Evolutionary conservation across 2,888 invertebrate species (phyloP), one percentile per base, ranked within the genome.

Genomic region (Cactoblastis cactorum): DNA sequence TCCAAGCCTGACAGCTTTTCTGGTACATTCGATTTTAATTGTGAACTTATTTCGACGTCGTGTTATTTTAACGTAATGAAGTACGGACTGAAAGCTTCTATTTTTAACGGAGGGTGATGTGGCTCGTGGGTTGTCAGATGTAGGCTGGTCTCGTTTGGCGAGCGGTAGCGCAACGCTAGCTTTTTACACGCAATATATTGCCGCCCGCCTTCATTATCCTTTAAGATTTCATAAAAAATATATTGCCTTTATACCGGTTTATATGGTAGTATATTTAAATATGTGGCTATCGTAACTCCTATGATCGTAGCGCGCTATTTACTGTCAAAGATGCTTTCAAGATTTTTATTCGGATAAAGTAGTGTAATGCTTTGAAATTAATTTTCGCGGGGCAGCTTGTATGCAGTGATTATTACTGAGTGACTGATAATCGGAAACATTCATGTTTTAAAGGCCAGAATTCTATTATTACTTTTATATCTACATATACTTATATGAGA

Each of bases 11-110:
- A 46, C 58, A 56, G 53, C 49, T 59, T 56, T 49, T 54, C 39
- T 43, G 59, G 56, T 63, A 62, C 62, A 65, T 62, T 59, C 32
- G 9, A 33, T 41, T 41, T 49, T 14, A 49, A 32, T 33, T 49
- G 43, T 12, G 24, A 9, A 50, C 28, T 32, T 2, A 17, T 45
- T 24, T 41, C 17, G 6, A 15, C 22, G 43, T 37, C n/a, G 12
- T 43, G 35, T 28, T 28, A 43, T 37, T 45, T 41, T 15, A 39
- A 65, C 61, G 69, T 71, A 69, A 74, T 71, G 14, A 37, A 37
- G 15, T 37, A 37, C 14, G 59, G 67, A 71, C 67, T 71, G 67
- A 74, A 72, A 71, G 68, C 64, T 63, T 74, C 71, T 77, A 74
- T 77, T 74, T 74, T 71, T 72, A 72, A 12, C 33, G 39, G 8